Evolutionary conservation across 2,888 invertebrate genomes (phyloP).

Genomic region (Morinoia aosen): DNA sequence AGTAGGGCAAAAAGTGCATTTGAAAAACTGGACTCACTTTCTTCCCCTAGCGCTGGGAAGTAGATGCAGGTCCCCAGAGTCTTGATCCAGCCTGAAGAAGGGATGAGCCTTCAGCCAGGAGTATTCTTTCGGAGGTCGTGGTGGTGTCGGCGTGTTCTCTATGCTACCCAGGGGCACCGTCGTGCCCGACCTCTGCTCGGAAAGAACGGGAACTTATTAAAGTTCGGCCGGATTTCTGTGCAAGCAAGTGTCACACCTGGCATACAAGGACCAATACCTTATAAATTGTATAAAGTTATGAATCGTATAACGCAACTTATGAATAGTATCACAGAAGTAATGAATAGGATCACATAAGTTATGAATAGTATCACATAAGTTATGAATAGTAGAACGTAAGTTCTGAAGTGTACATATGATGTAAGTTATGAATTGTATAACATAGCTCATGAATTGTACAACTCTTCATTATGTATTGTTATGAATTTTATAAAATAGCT

Average conservation of each 20-base stretch:
- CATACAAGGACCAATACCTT: neutral
- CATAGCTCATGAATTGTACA: no score
- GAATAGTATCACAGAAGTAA: no score
- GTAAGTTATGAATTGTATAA: no score
- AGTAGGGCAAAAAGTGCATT: neutral
- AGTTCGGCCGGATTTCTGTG: neutral
- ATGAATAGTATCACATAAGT: no score
- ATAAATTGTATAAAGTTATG: neutral
- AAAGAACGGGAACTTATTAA: neutral
- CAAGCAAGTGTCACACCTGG: neutral
- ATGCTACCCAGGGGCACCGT: neutral
- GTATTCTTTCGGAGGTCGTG: neutral
- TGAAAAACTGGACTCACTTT: neutral
- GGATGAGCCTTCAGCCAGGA: constrained; percentile 49
- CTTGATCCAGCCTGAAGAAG: constrained; percentile 39
- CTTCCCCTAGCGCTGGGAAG: neutral
- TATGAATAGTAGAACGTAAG: no score
- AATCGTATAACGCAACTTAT: no score
- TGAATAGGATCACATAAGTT: no score
- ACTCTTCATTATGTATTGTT: no score
- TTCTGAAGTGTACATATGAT: no score
- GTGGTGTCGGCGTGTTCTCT: neutral
- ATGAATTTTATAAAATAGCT: no score
- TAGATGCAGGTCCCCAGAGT: constrained; percentile 14
- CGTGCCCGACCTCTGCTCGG: neutral